Percentiles rank a stretch among this genome's conserved stretches.
Conservation (phyloP, 2,797 vertebrate genomes). For the Rallus crepitans region DNA sequence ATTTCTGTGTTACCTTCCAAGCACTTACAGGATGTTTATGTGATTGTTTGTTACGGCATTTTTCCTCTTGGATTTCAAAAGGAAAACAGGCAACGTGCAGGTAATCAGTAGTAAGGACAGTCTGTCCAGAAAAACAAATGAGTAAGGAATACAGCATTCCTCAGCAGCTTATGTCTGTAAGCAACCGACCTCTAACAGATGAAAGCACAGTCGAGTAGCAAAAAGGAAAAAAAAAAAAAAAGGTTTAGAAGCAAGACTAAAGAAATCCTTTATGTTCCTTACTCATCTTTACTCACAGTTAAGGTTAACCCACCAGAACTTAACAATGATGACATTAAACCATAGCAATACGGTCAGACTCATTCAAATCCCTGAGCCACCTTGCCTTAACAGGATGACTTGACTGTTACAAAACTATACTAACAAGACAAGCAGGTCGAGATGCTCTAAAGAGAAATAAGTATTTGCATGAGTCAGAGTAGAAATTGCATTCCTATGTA, state of each 20-base stretch:
- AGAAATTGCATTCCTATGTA: not conserved
- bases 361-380: not conserved
- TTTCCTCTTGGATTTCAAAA: not conserved
- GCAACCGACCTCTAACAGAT: not conserved
- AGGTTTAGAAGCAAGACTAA: not conserved
- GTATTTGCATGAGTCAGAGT: not conserved
- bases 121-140: conserved; percentile 12
- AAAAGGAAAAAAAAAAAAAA: not conserved
- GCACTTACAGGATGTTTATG: not conserved
- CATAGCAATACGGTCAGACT: not conserved
- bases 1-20: conserved; percentile 6
- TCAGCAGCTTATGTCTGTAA: not conserved
- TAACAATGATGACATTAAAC: not conserved
- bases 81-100: not conserved
- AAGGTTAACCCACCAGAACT: not conserved
- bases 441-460: not conserved
- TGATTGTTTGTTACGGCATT: not conserved
- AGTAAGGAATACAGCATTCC: not conserved
- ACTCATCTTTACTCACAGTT: not conserved
- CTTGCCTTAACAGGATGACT: not conserved
- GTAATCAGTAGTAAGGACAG: conserved; percentile 5
- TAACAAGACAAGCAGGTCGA: not conserved
- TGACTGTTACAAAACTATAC: not conserved
- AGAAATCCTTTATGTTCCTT: not conserved
- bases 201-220: not conserved